Conservation (phyloP, 1,140 invertebrate species). For the Lysiphlebus fabarum region DNA sequence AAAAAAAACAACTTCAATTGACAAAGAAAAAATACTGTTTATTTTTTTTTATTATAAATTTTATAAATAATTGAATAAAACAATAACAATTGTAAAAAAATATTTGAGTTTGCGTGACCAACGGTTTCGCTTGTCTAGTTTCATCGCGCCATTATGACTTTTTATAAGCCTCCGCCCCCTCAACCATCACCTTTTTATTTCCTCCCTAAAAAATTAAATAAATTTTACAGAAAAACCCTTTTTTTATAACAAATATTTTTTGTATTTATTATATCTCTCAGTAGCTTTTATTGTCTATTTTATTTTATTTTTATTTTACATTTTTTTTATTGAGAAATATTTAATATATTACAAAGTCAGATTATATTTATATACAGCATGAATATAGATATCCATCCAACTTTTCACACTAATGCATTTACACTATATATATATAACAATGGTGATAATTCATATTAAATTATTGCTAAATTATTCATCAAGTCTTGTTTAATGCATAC, state of each 20-base stretch:
- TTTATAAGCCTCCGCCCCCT: conserved; percentile 24
- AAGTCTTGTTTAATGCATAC: neutral
- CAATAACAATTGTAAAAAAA: too few species aligned
- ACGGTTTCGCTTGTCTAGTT: conserved; percentile 40
- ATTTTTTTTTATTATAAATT: too few species aligned
- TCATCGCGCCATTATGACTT: conserved; percentile 36
- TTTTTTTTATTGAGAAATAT: conserved; percentile 21
- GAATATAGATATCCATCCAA: neutral
- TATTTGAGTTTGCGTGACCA: conserved; percentile 39
- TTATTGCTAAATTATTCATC: conserved; percentile 15
- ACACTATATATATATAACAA: conserved; percentile 9
- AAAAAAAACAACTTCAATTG: neutral
- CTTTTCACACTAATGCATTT: too few species aligned
- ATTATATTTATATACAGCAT: conserved; percentile 3
- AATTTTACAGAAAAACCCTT: neutral
- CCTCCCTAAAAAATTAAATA: neutral
- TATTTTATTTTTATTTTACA: neutral
- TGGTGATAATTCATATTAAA: conserved; percentile 22
- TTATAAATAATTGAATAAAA: too few species aligned
- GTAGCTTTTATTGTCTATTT: neutral
- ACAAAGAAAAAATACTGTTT: too few species aligned
- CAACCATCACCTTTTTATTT: conserved; percentile 22
- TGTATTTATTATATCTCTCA: conserved; percentile 2
- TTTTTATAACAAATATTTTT: neutral
- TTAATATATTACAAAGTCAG: neutral